Base-by-base conservation (phyloP, 2,888 invertebrate genomes). In the Eupithecia tripunctaria region DNA sequence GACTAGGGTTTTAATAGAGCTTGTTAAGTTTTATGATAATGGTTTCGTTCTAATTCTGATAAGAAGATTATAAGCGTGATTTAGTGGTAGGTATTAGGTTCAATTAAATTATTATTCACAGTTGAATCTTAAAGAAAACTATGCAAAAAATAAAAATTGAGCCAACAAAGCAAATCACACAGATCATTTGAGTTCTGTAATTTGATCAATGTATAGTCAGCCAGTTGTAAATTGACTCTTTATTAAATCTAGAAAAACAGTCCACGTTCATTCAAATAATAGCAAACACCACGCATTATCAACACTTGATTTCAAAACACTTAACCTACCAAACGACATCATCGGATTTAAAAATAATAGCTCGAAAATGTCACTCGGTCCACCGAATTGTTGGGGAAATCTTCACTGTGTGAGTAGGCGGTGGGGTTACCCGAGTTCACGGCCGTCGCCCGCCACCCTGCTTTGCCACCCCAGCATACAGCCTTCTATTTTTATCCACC, bases 371-470 rank as follows among this genome's bases (percentile, higher is more conserved):
- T 68, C 71, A 72, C 63, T 36, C 64, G 21, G 69, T 71, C 71
- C 73, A 76, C 68, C 67, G 68, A 76, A 72, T 79, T 77, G 81
- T 32, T 64, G 79, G 78, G 76, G 78, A 81, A 82, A 82, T 78
- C 76, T 78, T 75, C 72, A 77, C 47, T 67, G 68, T 80, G 77
- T 78, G 47, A 73, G 77, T 74, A 70, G 83, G 85, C 80, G 82
- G 84, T 83, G 86, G 89, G 93, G 88, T 92, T 92, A 91, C 74
- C 77, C 36, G 89, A 89, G 94, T 94, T 94, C 94, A 94, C 88
- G 94, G 94, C 89, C 81, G 76, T 77, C 79, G 73, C 79, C 80
- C 80, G 80, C 78, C 82, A 76, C 80, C 75, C 78, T 75, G 73
- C 27, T 36, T 38, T 38, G 25, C 78, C 76, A 77, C 78, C 80